Evolutionary conservation across 2,113 vertebrate species (phyloP).

Genomic region (Atlantisia rogersi): DNA sequence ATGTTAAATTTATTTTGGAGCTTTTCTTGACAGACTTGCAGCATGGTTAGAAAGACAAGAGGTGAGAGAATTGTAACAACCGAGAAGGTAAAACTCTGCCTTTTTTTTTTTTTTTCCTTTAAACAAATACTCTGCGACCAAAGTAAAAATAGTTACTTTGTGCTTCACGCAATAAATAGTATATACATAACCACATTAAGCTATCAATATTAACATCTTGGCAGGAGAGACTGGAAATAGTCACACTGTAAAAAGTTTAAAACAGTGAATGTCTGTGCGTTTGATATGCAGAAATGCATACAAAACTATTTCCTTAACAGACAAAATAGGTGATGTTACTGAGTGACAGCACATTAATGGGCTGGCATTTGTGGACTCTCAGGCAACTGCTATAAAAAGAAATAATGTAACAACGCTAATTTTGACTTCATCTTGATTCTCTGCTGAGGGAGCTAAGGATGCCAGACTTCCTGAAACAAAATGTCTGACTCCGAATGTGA

Average conservation of each 20-base stretch:
- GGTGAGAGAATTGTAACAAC: conserved; percentile 43
- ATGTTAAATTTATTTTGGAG: conserved; percentile 73
- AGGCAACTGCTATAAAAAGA: conserved; percentile 76
- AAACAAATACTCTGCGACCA: background rate
- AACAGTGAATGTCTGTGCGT: conserved; percentile 54
- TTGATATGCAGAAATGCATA: conserved; percentile 58
- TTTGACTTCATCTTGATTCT: conserved; percentile 74
- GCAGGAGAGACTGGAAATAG: conserved; percentile 62
- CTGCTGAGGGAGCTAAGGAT: conserved; percentile 58
- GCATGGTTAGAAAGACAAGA: conserved; percentile 42
- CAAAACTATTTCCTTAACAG: conserved; percentile 55
- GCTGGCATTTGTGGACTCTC: conserved; percentile 74
- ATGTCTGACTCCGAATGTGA: conserved; percentile 53
- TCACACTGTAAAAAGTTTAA: conserved; percentile 65
- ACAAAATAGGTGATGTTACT: conserved; percentile 68
- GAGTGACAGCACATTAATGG: conserved; percentile 69
- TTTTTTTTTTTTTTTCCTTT: background rate
- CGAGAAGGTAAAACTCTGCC: conserved; percentile 47
- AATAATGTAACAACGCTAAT: conserved; percentile 71
- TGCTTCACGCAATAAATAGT: background rate
- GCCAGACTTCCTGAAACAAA: conserved; percentile 75
- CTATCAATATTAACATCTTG: conserved; percentile 56
- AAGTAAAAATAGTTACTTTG: background rate
- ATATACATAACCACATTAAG: conserved; percentile 38
- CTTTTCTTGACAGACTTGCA: conserved; percentile 68